Percentiles rank a stretch among this genome's conserved stretches.
Conservation (phyloP, 2,888 invertebrate species). For the Tholera decimalis region DNA sequence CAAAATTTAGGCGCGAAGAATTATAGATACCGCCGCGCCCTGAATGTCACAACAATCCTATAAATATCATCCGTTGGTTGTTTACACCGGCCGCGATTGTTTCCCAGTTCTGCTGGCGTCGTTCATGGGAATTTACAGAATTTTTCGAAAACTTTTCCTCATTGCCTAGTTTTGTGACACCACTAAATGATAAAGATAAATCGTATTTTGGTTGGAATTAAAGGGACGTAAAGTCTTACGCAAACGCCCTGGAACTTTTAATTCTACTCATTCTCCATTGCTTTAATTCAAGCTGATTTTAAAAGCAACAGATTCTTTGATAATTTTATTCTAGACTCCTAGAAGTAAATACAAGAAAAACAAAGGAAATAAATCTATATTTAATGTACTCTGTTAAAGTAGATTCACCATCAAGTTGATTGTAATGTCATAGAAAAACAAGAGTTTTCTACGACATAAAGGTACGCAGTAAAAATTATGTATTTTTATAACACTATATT, state of each 20-base stretch:
- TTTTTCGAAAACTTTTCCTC: constrained; percentile 14
- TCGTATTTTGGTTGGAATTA: background rate
- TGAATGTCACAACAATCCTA: constrained; percentile 78
- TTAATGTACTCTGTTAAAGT: no score
- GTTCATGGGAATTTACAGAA: constrained; percentile 16
- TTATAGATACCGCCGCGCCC: constrained; percentile 75
- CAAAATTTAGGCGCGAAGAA: constrained; percentile 72
- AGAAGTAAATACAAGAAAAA: background rate
- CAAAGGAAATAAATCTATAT: no score
- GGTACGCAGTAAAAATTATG: no score
- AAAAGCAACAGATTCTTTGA: background rate
- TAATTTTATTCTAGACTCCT: background rate
- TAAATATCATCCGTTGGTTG: constrained; percentile 77
- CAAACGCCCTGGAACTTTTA: background rate
- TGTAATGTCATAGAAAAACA: no score
- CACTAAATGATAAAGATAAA: no score
- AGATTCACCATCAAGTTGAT: no score
- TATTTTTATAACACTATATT: no score
- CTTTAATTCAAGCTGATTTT: background rate
- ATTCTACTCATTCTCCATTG: background rate
- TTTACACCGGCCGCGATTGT: constrained; percentile 72
- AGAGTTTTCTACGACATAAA: no score
- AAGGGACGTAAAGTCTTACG: background rate
- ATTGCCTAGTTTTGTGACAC: background rate
- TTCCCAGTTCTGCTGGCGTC: constrained; percentile 64